Percentiles rank a stretch among this genome's conserved stretches.
Evolutionary conservation across 2,888 invertebrate species (phyloP).

Genomic region (Limenitis arthemis): DNA sequence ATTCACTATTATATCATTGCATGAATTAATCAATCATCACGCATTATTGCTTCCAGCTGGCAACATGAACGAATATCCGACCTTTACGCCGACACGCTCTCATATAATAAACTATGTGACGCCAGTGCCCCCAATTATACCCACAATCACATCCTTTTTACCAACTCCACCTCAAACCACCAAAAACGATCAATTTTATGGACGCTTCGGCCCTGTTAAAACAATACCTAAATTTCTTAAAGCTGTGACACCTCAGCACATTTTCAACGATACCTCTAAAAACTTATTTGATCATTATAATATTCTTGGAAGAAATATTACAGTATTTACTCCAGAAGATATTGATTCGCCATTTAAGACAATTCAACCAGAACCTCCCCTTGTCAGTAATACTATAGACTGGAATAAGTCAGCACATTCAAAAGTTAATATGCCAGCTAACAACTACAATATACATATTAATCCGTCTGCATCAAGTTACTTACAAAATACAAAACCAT

Average conservation of each 20-base stretch:
- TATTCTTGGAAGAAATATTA: constrained; percentile 35
- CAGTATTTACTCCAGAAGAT: constrained; percentile 40
- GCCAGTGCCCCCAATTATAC: constrained; percentile 35
- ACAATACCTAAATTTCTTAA: constrained; percentile 39
- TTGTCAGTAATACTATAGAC: constrained; percentile 24
- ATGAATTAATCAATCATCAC: constrained; percentile 37
- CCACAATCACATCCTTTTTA: constrained; percentile 33
- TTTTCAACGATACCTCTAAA: constrained; percentile 34
- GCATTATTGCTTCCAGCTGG: constrained; percentile 60
- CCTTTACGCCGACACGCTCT: constrained; percentile 36
- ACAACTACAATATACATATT: constrained; percentile 6
- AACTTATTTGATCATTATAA: constrained; percentile 10
- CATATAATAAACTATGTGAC: constrained; percentile 46
- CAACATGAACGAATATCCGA: constrained; percentile 37
- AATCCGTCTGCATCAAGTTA: not conserved
- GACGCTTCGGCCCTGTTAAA: constrained; percentile 40
- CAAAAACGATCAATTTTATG: constrained; percentile 39
- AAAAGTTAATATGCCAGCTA: not conserved
- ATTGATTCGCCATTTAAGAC: constrained; percentile 37
- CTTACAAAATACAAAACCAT: constrained; percentile 25
- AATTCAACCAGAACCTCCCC: constrained; percentile 33
- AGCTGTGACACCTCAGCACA: constrained; percentile 28
- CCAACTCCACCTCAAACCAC: constrained; percentile 36
- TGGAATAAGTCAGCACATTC: constrained; percentile 22
- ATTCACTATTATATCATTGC: constrained; percentile 30